Evolutionary conservation across 2,888 invertebrate species (phyloP).

Genomic region (Mythimna albipuncta): DNA sequence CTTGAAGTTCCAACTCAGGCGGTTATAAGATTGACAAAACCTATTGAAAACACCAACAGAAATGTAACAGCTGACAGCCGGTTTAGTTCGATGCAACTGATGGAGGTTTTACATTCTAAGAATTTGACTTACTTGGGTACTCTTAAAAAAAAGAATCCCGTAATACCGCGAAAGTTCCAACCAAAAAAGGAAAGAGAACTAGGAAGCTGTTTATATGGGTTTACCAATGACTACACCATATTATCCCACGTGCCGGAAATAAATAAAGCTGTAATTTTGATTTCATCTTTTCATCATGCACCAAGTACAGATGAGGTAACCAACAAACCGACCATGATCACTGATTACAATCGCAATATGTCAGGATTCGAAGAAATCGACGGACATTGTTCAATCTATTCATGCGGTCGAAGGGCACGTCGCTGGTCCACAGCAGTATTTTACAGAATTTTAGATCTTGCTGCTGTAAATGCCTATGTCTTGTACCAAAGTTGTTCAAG

Average conservation of each 20-base stretch:
- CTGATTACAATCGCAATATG: background rate
- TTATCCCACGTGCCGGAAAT: conserved; percentile 9
- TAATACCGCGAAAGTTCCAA: conserved; percentile 12
- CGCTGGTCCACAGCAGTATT: conserved; percentile 20
- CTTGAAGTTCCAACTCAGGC: conserved; percentile 6
- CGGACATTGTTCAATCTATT: conserved; percentile 14
- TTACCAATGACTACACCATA: conserved; percentile 18
- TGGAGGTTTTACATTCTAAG: conserved; percentile 16
- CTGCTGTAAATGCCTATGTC: conserved; percentile 10
- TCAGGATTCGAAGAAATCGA: conserved; percentile 20
- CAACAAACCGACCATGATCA: conserved; percentile 11
- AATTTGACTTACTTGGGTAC: conserved; percentile 18
- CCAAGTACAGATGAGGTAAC: conserved; percentile 3
- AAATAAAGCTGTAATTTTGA: conserved; percentile 23
- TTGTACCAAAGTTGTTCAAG: conserved; percentile 20
- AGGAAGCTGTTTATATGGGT: conserved; percentile 18
- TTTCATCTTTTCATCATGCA: conserved; percentile 29
- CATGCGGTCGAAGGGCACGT: conserved; percentile 15
- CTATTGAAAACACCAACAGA: conserved; percentile 28
- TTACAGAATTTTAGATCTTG: conserved; percentile 26
- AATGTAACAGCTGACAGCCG: conserved; percentile 14
- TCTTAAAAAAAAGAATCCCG: conserved; percentile 12
- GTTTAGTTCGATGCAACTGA: conserved; percentile 21
- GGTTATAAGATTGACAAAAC: conserved; percentile 24
- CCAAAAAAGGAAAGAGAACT: conserved; percentile 13